Evolutionary conservation across 1,140 invertebrate genomes (phyloP), one percentile per base, ranked within the genome.

Genomic region (Magallana ariakensis): DNA sequence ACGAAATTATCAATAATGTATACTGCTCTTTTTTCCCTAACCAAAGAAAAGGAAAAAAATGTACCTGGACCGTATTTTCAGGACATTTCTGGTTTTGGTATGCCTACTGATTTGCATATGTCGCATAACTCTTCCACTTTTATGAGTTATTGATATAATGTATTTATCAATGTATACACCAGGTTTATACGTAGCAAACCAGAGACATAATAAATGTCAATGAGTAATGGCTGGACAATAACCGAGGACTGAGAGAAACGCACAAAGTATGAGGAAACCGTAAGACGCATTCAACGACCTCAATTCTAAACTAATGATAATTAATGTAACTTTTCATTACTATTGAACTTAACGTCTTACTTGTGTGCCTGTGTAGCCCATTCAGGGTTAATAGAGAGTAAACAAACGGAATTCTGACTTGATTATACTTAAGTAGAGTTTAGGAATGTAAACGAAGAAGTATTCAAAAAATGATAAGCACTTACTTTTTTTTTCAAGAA

Each of bases 201-300:
- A 75, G 33, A 26, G 22, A 75, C 66, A 75, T 75, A n/a, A n/a
- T n/a, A 33, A 75, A 75, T 10, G 66, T 75, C 66, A 75, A 75
- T 75, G 66, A 75, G 22, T 75, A 75, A 75, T 75, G 8, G 22
- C 22, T 33, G 10, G 33, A 26, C 66, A 75, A 26, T 75, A 9
- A 75, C 66, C 66, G 22, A 19, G 58, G 58, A 62, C 19, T 19
- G 19, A 62, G 58, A 62, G 13, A 62, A 16, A 26, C 66, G 22
- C 66, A 75, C 66, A 33, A 75, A 75, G 66, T 75, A 75, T 75
- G 66, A 75, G 66, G 66, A 75, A 75, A 75, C 26, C 26, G 22
- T 11, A 26, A 75, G 66, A 75, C 66, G 66, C 15, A 75, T 26
- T 8, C 19, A 75, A 75, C 66, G 66, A 75, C 66, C 66, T 75